Conservation (phyloP, 2,113 vertebrate genomes). For the Camelus dromedarius region DNA sequence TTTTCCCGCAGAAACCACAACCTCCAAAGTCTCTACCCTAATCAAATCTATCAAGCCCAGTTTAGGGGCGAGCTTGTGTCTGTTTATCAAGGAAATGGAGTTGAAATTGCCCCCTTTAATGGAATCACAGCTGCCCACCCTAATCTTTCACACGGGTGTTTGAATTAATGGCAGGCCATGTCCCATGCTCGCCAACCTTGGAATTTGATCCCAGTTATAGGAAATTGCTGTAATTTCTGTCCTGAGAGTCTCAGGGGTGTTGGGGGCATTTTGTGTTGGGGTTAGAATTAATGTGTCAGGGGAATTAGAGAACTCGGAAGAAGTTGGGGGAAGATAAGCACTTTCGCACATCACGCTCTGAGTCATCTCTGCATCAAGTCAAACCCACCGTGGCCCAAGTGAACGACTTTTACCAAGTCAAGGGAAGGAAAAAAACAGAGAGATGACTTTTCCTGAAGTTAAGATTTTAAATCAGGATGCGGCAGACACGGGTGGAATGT, state of each 20-base stretch:
- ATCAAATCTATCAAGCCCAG: constrained; percentile 88
- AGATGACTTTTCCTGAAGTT: neutral
- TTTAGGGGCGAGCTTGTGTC: constrained; percentile 83
- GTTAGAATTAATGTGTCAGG: constrained; percentile 77
- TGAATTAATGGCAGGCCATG: constrained; percentile 86
- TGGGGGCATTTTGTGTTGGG: constrained; percentile 39
- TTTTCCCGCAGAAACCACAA: constrained; percentile 86
- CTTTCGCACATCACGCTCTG: constrained; percentile 44
- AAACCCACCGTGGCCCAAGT: constrained; percentile 5
- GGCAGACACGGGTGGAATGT: neutral
- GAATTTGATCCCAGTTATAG: constrained; percentile 87
- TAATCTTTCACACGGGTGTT: constrained; percentile 82
- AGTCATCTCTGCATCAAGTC: constrained; percentile 45
- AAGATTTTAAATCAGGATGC: neutral
- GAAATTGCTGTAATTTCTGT: constrained; percentile 89
- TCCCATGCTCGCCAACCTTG: constrained; percentile 83
- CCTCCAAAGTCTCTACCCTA: constrained; percentile 87
- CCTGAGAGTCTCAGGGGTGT: constrained; percentile 79
- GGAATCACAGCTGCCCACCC: constrained; percentile 84
- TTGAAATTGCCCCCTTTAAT: constrained; percentile 87
- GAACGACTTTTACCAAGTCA: constrained; percentile 33
- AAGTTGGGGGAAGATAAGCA: constrained; percentile 51
- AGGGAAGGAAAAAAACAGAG: neutral
- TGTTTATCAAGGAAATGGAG: constrained; percentile 89
- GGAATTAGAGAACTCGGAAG: constrained; percentile 74